phyloP scores from a whole-genome alignment of 2,113 vertebrate genomes.

The Calidris pygmaea region DNA sequence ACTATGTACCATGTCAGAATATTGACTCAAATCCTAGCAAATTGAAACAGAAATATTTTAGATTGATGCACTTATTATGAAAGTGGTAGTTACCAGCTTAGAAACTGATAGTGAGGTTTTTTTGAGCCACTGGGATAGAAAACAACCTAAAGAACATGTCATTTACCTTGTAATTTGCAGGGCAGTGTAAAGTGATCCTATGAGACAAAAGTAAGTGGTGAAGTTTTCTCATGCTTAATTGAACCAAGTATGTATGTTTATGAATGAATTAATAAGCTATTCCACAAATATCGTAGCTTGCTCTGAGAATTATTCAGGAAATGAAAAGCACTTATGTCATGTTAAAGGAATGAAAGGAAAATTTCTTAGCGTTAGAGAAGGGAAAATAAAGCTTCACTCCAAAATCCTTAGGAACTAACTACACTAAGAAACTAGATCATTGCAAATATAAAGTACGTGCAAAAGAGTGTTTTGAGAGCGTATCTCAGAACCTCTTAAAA shows the following conservation, averaged over 20 bases:
- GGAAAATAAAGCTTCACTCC: conserved; percentile 6
- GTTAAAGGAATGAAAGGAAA: conserved; percentile 58
- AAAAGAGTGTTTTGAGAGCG: not conserved
- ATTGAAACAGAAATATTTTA: not conserved
- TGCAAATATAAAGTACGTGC: not conserved
- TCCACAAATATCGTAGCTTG: not conserved
- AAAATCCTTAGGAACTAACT: not conserved
- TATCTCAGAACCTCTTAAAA: not conserved
- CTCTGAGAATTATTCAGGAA: conserved; percentile 54
- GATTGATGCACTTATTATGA: not conserved
- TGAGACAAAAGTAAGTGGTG: not conserved
- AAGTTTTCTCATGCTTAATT: not conserved
- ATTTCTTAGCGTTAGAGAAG: not conserved
- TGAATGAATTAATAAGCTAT: conserved; percentile 14
- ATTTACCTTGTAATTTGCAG: not conserved
- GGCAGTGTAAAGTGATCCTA: not conserved
- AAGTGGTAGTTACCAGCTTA: not conserved
- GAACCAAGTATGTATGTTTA: not conserved
- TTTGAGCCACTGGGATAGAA: not conserved
- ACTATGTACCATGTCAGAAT: not conserved
- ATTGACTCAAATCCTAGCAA: not conserved
- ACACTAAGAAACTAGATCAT: not conserved
- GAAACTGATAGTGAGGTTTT: not conserved
- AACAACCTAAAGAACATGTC: not conserved
- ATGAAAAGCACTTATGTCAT: conserved; percentile 51